These are phyloP conservation scores for Hypselothyrea guttata DNA, from an alignment of 2,888 invertebrate genomes.

Conservation along the genomic window DNA sequence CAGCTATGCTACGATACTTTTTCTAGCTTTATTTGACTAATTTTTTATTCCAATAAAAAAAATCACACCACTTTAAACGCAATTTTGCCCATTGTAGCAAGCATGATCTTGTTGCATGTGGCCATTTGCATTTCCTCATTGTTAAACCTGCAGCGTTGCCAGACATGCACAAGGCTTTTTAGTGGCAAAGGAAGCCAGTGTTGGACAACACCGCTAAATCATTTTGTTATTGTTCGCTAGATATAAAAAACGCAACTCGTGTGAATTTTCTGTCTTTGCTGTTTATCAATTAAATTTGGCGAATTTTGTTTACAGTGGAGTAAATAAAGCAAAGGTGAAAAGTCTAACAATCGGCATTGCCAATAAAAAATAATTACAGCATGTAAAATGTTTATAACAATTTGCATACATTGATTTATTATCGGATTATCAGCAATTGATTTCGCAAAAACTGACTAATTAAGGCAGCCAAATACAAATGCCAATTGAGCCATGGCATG, in stretches of 20 bases:
- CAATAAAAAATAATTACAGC: conserved; percentile 42
- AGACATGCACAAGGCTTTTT: conserved; percentile 1
- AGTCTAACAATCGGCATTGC: conserved; percentile 40
- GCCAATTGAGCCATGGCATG: conserved; percentile 62
- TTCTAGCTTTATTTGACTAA: too few species aligned
- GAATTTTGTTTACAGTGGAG: conserved; percentile 26
- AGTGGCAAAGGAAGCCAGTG: too few species aligned
- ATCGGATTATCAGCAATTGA: conserved; percentile 54
- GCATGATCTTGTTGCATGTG: too few species aligned
- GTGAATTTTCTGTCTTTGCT: conserved; percentile 24
- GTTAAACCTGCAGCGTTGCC: conserved; percentile 28
- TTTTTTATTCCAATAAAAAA: too few species aligned
- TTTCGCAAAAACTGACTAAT: conserved; percentile 35
- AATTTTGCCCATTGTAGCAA: too few species aligned
- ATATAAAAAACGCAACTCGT: too few species aligned
- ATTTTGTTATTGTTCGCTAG: too few species aligned
- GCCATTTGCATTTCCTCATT: conserved; percentile 46
- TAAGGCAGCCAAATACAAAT: conserved; percentile 32
- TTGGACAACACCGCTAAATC: too few species aligned
- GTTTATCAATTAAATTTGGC: conserved; percentile 17
- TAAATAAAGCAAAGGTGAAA: conserved; percentile 40
- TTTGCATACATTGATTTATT: conserved; percentile 39
- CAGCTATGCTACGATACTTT: too few species aligned
- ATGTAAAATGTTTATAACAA: conserved; percentile 34
- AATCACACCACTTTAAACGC: too few species aligned